phyloP scores from a whole-genome alignment of 2,888 invertebrate species.

The Andrena bucephala region DNA sequence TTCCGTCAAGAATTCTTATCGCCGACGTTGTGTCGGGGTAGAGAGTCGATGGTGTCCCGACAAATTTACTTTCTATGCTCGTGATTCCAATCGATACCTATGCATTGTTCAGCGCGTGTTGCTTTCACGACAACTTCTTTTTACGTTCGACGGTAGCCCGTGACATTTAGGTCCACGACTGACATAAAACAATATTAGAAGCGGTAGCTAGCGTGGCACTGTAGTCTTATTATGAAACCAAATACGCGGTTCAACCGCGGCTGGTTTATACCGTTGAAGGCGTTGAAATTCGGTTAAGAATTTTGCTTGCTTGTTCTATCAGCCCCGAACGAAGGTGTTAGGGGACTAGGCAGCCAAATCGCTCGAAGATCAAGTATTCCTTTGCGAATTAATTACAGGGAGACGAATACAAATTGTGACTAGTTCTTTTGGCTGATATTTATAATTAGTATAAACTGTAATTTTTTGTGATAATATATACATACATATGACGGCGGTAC shows the following conservation, averaged over 20 bases:
- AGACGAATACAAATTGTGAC: too few species aligned
- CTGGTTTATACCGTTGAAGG: background rate
- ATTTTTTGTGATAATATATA: too few species aligned
- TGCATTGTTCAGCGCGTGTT: background rate
- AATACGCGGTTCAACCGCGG: background rate
- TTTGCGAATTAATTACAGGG: too few species aligned
- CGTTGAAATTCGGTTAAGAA: background rate
- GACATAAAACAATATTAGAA: slow-evolving; percentile 29
- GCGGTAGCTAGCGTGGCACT: slow-evolving; percentile 16
- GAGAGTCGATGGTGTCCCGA: slow-evolving; percentile 8
- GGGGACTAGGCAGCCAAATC: background rate
- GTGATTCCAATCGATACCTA: slow-evolving; percentile 9
- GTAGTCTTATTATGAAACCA: slow-evolving; percentile 31
- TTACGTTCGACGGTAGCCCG: slow-evolving; percentile 3
- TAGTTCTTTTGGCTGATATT: too few species aligned
- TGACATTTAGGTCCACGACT: slow-evolving; percentile 44
- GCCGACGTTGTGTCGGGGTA: background rate
- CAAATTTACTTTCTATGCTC: background rate
- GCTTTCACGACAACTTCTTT: background rate
- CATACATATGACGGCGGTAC: too few species aligned
- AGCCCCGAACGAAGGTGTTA: background rate
- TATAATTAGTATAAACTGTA: too few species aligned
- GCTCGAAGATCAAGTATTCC: background rate
- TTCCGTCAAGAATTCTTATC: slow-evolving; percentile 8
- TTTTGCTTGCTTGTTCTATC: background rate